Base-by-base conservation (phyloP, 2,888 invertebrate genomes). In the Didymodactylos carnosus region DNA sequence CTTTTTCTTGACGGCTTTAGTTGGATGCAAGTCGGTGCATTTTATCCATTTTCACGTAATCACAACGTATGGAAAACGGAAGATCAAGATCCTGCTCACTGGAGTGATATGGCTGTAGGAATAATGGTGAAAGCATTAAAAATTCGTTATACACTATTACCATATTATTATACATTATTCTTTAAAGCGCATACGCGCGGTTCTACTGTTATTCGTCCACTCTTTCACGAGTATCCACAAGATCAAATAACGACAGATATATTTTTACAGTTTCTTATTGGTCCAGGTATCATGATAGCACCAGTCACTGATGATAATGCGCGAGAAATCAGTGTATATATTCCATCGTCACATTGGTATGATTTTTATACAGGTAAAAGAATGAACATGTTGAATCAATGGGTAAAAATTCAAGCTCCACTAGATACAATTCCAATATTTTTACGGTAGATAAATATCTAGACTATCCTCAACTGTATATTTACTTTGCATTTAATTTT, bases 181-280 rank as follows among this genome's bases (percentile, higher is more conserved):
- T 78, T 81, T 72, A 76, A 78, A 43, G 80, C 80, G 14, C 88
- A 90, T 80, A 82, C 84, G 0, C 81, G 83, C 76, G 91, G 91
- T 0, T 87, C 88, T 46, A 90, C 91, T 0, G 91, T 92, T 0
- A 87, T 88, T 0, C 84, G 90, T 51, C 90, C 91, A 1, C 81
- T 92, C 77, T 90, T 90, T 84, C 89, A 90, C 79, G 90, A 90
- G 90, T 91, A 69, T 75, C 78, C 78, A 1, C 76, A 73, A 8
- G 80, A 81, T 73, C 43, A 70, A 3, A 73, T 39, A 10, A 79
- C 80, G 2, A 77, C 77, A 29, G 77, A 73, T 46, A 78, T 81
- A 39, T 80, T 80, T 75, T 75, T 74, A 41, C 80, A 81, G 77
- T 81, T 81, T 76, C 72, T 81, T 46, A 84, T 84, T 84, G 84